These are phyloP conservation scores for Plecotus auritus DNA, from an alignment of 2,113 vertebrate genomes.

Conservation along the genomic window DNA sequence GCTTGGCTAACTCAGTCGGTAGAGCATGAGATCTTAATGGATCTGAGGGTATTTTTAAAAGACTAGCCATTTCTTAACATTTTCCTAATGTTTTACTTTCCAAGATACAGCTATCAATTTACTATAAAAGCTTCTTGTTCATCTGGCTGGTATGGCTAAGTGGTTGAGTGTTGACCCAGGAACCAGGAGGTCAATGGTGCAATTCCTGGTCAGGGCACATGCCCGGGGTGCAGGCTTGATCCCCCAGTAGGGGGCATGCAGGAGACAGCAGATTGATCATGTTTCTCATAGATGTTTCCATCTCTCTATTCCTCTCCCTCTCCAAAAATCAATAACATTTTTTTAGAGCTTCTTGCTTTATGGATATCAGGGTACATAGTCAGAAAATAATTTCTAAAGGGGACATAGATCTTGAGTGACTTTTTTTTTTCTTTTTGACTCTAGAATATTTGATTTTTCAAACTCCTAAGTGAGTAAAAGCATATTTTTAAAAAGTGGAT, in stretches of 20 bases:
- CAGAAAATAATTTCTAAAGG: not conserved
- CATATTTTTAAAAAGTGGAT: not conserved
- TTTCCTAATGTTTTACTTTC: not conserved
- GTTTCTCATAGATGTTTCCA: no score
- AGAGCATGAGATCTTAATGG: not conserved
- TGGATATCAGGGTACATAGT: not conserved
- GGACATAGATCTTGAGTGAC: not conserved
- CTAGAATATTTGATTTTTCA: constrained; percentile 17
- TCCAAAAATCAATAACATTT: no score
- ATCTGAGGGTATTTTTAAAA: constrained; percentile 35
- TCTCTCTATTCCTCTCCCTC: no score
- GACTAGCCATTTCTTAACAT: constrained; percentile 3
- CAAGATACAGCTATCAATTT: not conserved
- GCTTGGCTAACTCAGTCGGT: not conserved
- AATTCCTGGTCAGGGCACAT: no score
- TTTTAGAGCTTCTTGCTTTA: not conserved
- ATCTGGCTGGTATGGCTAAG: no score
- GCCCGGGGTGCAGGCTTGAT: no score
- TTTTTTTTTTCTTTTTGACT: not conserved
- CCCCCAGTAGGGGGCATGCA: no score
- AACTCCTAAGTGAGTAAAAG: not conserved
- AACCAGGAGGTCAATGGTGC: no score
- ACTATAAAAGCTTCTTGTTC: constrained; percentile 17
- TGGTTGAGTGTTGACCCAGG: no score
- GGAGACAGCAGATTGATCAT: no score